phyloP scores from a whole-genome alignment of 1,140 invertebrate genomes.

The Cherax destructor region DNA sequence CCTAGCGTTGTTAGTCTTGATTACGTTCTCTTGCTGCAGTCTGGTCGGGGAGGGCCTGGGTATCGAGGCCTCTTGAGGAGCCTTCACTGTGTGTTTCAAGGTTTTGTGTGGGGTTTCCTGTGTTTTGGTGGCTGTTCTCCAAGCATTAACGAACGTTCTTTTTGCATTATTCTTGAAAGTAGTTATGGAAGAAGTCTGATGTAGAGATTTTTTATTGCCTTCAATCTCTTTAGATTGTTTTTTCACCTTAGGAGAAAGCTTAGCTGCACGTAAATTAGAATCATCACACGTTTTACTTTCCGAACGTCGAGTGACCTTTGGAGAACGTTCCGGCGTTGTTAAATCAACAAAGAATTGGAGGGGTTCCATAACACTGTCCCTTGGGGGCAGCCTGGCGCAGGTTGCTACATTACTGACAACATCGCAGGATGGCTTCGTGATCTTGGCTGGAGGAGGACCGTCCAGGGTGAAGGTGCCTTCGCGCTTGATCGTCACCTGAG shows the following conservation, averaged over 20 bases:
- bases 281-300: neutral
- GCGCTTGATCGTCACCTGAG: slow-evolving; percentile 42
- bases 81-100: slow-evolving; percentile 6
- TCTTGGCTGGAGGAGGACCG: slow-evolving; percentile 64
- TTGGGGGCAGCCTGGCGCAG: slow-evolving; percentile 9
- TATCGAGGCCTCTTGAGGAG: neutral
- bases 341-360: slow-evolving; percentile 49
- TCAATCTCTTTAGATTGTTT: neutral
- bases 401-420: slow-evolving; percentile 20
- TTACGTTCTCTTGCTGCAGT: neutral
- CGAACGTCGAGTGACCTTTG: neutral
- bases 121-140: slow-evolving; percentile 42
- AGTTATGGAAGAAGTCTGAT: slow-evolving; percentile 25
- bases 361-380: slow-evolving; percentile 43
- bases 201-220: neutral
- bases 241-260: neutral
- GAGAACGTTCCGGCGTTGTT: neutral
- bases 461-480: slow-evolving; percentile 63
- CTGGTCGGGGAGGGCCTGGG: neutral
- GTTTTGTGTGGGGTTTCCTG: slow-evolving; percentile 25
- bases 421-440: slow-evolving; percentile 60
- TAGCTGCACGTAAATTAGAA: neutral
- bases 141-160: slow-evolving; percentile 46
- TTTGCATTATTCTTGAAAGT: slow-evolving; percentile 48
- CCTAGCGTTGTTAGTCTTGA: neutral